Evolutionary conservation across 2,113 vertebrate species (phyloP).

Genomic region (Siniperca chuatsi): DNA sequence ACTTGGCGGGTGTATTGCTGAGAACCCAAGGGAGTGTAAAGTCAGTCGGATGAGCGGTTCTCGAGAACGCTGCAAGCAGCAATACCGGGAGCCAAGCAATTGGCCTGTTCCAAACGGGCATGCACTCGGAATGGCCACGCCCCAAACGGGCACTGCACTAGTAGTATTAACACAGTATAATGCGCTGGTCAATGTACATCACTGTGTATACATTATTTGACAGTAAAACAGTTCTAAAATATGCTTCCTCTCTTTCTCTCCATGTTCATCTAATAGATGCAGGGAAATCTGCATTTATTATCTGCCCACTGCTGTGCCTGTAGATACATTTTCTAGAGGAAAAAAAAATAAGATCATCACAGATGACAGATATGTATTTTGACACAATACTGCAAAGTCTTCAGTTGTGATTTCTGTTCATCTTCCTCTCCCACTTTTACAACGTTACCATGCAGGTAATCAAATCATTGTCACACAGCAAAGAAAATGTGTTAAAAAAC

Average conservation of each 20-base stretch:
- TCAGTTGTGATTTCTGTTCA: not conserved
- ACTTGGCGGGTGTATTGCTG: too few species aligned
- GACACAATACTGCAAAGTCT: not conserved
- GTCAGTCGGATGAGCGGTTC: too few species aligned
- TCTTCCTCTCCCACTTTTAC: not conserved
- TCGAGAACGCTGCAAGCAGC: too few species aligned
- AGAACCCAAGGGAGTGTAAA: too few species aligned
- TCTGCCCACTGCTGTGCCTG: not conserved
- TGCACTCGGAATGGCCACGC: too few species aligned
- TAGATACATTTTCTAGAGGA: not conserved
- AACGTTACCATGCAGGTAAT: not conserved
- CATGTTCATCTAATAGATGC: not conserved
- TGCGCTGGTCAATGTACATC: not conserved
- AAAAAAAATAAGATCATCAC: not conserved
- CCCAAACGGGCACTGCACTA: too few species aligned
- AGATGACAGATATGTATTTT: conserved; percentile 14
- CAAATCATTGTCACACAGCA: conserved; percentile 10
- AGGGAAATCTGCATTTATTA: conserved; percentile 28
- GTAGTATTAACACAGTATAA: not conserved
- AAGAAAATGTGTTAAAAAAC: conserved; percentile 24
- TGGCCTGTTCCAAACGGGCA: too few species aligned
- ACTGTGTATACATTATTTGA: conserved; percentile 3
- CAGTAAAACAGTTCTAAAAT: conserved; percentile 9
- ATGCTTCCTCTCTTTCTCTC: not conserved
- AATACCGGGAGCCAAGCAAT: too few species aligned